Conservation (phyloP, 1,140 invertebrate species). For the Adoxophyes honmai region DNA sequence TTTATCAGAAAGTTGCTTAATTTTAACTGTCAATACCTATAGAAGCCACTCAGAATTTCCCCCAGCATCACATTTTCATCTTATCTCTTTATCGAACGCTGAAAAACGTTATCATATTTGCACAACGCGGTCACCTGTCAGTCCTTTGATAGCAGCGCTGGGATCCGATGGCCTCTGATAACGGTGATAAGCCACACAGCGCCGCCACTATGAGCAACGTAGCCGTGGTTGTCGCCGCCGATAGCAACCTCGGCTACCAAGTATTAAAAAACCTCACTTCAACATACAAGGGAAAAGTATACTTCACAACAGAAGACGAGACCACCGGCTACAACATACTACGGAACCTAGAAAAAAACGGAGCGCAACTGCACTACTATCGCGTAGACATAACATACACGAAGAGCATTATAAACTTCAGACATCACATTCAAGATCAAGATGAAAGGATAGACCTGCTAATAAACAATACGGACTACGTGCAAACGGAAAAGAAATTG, state of each 20-base stretch:
- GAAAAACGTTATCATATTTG: constrained; percentile 5
- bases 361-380: constrained; percentile 40
- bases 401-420: constrained; percentile 60
- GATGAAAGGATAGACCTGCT: constrained; percentile 64
- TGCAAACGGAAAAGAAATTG: constrained; percentile 48
- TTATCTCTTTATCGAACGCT: background rate
- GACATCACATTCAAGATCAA: constrained; percentile 62
- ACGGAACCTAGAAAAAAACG: constrained; percentile 40
- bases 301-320: constrained; percentile 66
- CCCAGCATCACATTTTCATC: constrained; percentile 8
- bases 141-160: background rate
- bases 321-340: constrained; percentile 52
- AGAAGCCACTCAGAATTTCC: background rate
- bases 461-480: constrained; percentile 64
- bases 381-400: constrained; percentile 65
- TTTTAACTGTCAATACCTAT: background rate
- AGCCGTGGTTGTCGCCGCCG: constrained; percentile 58
- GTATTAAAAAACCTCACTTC: constrained; percentile 56
- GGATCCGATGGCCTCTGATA: constrained; percentile 46
- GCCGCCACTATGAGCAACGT: constrained; percentile 55
- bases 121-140: constrained; percentile 3
- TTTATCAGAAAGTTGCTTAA: too few species aligned
- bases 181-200: constrained; percentile 38
- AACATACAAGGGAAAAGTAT: constrained; percentile 57
- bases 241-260: constrained; percentile 64